Percentiles rank a stretch among this genome's conserved stretches.
Evolutionary conservation across 2,113 vertebrate species (phyloP).

Genomic region (Poicephalus meyeri): DNA sequence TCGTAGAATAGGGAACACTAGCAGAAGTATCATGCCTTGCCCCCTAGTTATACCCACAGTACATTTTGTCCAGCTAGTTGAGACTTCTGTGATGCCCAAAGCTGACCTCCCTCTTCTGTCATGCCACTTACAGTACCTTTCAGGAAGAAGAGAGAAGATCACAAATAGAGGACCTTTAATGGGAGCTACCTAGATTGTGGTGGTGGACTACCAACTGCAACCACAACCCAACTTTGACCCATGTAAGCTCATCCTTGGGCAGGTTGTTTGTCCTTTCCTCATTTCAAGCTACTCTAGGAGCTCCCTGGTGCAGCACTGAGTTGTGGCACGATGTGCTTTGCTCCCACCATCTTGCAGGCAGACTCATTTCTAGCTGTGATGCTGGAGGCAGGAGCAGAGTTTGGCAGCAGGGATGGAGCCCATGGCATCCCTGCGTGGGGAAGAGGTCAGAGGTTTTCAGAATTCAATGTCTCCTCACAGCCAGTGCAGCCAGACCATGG

Average conservation of each 20-base stretch:
- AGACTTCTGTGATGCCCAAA: background rate
- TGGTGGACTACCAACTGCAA: background rate
- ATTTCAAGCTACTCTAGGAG: background rate
- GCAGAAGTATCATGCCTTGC: background rate
- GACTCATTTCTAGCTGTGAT: background rate
- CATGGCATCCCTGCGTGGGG: background rate
- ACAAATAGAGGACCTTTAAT: background rate
- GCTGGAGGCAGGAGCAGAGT: background rate
- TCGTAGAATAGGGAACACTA: background rate
- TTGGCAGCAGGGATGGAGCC: background rate
- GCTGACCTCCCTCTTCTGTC: background rate
- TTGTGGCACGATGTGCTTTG: accelerated
- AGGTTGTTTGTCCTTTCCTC: background rate
- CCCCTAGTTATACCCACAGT: background rate
- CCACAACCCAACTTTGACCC: background rate
- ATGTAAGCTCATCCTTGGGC: background rate
- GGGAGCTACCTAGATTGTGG: background rate
- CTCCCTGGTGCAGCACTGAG: accelerated
- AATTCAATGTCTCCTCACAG: background rate
- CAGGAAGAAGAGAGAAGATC: background rate
- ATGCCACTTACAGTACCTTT: background rate
- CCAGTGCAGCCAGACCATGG: background rate
- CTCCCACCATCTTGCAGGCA: background rate
- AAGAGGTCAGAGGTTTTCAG: background rate
- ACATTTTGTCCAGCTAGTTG: background rate